phyloP scores from a whole-genome alignment of 2,888 invertebrate genomes.

The Ypsolopha scabrella region DNA sequence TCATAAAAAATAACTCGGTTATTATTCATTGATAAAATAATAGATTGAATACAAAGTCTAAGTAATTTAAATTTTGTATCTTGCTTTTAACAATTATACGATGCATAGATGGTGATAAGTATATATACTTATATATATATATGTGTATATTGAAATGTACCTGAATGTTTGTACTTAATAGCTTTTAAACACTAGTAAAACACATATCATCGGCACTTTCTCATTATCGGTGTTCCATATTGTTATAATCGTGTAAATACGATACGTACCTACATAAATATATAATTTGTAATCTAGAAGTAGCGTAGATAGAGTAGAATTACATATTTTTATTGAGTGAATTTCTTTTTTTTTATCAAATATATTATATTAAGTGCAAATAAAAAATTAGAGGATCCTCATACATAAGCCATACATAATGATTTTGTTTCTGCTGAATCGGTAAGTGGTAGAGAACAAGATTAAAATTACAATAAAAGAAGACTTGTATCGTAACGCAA shows the following conservation, averaged over 20 bases:
- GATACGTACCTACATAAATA: neutral
- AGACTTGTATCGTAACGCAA: slow-evolving; percentile 2
- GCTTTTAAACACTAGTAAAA: slow-evolving; percentile 8
- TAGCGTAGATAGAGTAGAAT: neutral
- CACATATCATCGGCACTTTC: slow-evolving; percentile 63
- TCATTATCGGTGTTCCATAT: slow-evolving; percentile 58
- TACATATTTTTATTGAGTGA: neutral
- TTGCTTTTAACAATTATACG: too few species aligned
- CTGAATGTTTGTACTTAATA: neutral
- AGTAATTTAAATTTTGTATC: too few species aligned
- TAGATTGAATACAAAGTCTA: too few species aligned
- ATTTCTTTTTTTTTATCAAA: neutral
- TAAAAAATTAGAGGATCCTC: slow-evolving; percentile 12
- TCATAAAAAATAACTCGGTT: too few species aligned
- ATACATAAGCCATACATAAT: neutral
- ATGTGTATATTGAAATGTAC: neutral
- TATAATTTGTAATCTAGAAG: neutral
- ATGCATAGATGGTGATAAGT: too few species aligned
- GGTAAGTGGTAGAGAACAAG: neutral
- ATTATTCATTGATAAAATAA: too few species aligned
- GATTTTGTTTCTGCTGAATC: neutral
- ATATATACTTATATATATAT: too few species aligned
- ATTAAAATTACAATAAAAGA: neutral
- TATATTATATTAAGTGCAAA: neutral
- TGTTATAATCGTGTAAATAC: slow-evolving; percentile 30